Percentiles rank a stretch among this genome's conserved stretches.
Conservation (phyloP, 2,888 invertebrate genomes). For the Isoperla grammatica region DNA sequence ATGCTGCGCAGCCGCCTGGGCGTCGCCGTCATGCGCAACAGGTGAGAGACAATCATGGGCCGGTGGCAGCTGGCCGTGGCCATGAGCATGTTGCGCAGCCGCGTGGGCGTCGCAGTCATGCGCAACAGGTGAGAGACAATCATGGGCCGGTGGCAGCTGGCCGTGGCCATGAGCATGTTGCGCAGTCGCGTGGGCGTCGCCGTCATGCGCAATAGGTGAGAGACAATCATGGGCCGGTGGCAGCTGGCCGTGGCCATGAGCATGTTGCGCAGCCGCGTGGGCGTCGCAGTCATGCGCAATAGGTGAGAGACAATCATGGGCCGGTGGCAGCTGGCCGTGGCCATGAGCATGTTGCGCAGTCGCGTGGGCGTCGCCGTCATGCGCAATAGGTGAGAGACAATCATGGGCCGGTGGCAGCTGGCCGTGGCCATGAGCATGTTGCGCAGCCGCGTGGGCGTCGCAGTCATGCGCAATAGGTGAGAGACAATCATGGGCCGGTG, state of each 20-base stretch:
- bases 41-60: constrained; percentile 62
- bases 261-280: constrained; percentile 74
- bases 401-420: constrained; percentile 62
- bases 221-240: constrained; percentile 66
- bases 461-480: constrained; percentile 70
- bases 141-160: constrained; percentile 63
- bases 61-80: constrained; percentile 73
- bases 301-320: constrained; percentile 63
- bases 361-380: constrained; percentile 80
- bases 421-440: constrained; percentile 80
- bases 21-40: constrained; percentile 76
- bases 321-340: constrained; percentile 69
- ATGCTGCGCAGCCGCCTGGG: constrained; percentile 78
- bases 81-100: constrained; percentile 76
- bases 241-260: constrained; percentile 75
- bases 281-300: constrained; percentile 76
- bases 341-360: constrained; percentile 79
- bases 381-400: constrained; percentile 70
- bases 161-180: constrained; percentile 77
- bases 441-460: constrained; percentile 76
- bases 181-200: constrained; percentile 80
- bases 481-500: constrained; percentile 65
- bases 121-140: constrained; percentile 76
- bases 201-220: constrained; percentile 70
- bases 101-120: constrained; percentile 80